Percentiles rank a stretch among this genome's conserved stretches.
phyloP scores from a whole-genome alignment of 1,140 invertebrate species.

The Battus philenor region DNA sequence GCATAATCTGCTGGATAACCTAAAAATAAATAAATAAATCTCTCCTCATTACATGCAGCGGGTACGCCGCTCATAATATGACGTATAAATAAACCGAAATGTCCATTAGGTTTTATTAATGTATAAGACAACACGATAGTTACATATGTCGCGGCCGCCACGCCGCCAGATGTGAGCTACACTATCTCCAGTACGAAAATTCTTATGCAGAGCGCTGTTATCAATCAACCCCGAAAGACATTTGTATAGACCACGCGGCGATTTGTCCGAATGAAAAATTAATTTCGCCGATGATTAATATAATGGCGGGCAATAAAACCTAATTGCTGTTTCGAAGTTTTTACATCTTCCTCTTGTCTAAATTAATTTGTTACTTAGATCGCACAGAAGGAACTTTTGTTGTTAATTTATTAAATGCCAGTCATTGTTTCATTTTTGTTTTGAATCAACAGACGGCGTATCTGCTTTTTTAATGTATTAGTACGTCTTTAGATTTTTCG shows the following conservation, averaged over 20 bases:
- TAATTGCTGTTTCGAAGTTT: slow-evolving; percentile 73
- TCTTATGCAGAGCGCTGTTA: slow-evolving; percentile 22
- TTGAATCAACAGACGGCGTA: no score
- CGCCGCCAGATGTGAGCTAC: slow-evolving; percentile 36
- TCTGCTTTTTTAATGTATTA: no score
- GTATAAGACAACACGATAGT: no score
- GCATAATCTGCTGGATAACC: no score
- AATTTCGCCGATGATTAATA: slow-evolving; percentile 74
- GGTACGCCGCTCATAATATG: no score
- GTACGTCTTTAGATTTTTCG: no score
- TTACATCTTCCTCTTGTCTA: slow-evolving; percentile 72
- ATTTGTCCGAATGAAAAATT: slow-evolving; percentile 75
- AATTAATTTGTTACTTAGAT: slow-evolving; percentile 58
- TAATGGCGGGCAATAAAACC: slow-evolving; percentile 69
- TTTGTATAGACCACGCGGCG: slow-evolving; percentile 59
- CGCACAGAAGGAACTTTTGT: slow-evolving; percentile 12
- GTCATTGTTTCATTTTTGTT: no score
- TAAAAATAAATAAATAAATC: no score
- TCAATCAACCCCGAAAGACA: slow-evolving; percentile 64
- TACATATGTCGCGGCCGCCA: slow-evolving; percentile 25
- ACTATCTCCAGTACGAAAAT: slow-evolving; percentile 25
- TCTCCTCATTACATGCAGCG: no score
- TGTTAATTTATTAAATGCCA: slow-evolving; percentile 10
- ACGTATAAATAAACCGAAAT: no score
- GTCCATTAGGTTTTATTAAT: no score